Evolutionary conservation across 2,888 invertebrate species (phyloP), one percentile per base, ranked within the genome.

Genomic region (Erebia aethiops): DNA sequence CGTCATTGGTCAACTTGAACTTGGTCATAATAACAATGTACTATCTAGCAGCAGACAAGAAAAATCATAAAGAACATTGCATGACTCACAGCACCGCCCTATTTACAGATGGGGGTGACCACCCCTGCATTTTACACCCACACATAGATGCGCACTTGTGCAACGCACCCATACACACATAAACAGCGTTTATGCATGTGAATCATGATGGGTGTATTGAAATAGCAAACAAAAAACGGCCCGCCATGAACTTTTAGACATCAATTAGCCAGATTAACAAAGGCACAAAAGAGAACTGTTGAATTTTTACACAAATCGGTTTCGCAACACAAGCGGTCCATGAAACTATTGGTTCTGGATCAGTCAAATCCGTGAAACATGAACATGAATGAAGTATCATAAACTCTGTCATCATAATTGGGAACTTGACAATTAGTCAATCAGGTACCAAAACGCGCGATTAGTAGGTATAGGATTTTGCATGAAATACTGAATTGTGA

Each of bases 81-180:
- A 61, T 71, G 64, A 69, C 56, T 71, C 69, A 73, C 51, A 54
- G 83, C 84, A 81, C 91, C 80, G 80, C 91, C 84, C 91, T 91
- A 87, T 85, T 86, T 72, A 74, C 77, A 82, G 83, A 84, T 79
- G 54, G 79, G 82, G 79, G 77, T 76, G 68, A 64, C 72, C 80
- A 82, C 82, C 83, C 83, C 80, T 77, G 77, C 78, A 75, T 75
- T 76, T 72, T 83, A 82, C 82, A 81, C 81, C 77, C 82, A 79
- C 82, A 87, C 86, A 85, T 79, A 13, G 26, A 81, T 78, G 81
- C 81, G 74, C 49, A 46, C 41, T 76, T 84, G 83, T 87, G 84
- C 86, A 78, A 80, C 82, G 80, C 76, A 79, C 71, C 75, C 74
- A 78, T 77, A 57, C 67, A 71, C 74, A 74, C 62, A 73, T 35